Base-by-base conservation (phyloP, 2,113 vertebrate species). In the Melozone crissalis region DNA sequence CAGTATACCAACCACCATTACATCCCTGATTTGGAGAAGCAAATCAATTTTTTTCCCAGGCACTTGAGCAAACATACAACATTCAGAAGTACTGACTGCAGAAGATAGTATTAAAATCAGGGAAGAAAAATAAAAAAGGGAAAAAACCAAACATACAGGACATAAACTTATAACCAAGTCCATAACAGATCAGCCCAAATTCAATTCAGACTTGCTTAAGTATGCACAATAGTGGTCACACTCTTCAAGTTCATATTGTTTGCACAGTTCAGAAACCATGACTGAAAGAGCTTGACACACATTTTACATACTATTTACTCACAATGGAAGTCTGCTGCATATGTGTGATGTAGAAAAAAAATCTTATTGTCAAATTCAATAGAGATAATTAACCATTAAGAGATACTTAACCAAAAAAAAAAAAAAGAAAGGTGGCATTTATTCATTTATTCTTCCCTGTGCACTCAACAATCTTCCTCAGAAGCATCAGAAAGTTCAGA, bases 61-160 rank as follows among this genome's bases (percentile, higher is more conserved):
- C 23, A 67, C 9, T 31, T 65, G 8, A 76, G 18, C 4, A 81
- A 87, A 54, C 0, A 1, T 23, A 15, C 23, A 43, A 76, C 66
- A 92, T 76, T 31, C n/a, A 77, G 22, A 90, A 76, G 20, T 68
- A 39, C 10, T 78, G 33, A 27, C 15, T 49, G 57, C 41, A 92
- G 33, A 88, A 84, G 10, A 20, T 3, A 58, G 9, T 14, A 75
- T 26, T 59, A 63, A 75, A 91, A 75, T 26, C 18, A 27, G 17
- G 2, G 5, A 17, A 15, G 16, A 17, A 49, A 49, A n/a, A n/a
- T n/a, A n/a, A 30, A 41, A 52, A 30, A 9, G 2, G 2, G 1
- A 1, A 3, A 15, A 35, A 44, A 18, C 2, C 16, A 68, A 74
- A 15, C 18, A 33, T 46, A 75, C 3, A 72, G 7, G 39, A 89